phyloP scores from a whole-genome alignment of 2,888 invertebrate genomes.

The Cetonia aurata region DNA sequence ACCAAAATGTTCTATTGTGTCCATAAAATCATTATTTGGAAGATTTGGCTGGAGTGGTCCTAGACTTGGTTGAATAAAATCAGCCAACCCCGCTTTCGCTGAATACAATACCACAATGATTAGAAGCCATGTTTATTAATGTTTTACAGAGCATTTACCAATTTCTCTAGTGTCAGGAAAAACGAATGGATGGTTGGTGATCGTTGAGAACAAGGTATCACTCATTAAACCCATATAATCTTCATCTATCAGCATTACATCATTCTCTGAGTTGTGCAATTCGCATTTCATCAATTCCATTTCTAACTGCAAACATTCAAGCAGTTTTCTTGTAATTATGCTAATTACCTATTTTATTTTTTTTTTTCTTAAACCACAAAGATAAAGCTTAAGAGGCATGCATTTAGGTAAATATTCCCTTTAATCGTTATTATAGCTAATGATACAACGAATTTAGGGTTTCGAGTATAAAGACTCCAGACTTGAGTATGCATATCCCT shows the following conservation, averaged over 20 bases:
- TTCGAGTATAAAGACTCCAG: too few species aligned
- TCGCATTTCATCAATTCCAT: conserved; percentile 82
- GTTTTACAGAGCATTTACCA: conserved; percentile 72
- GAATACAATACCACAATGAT: conserved; percentile 57
- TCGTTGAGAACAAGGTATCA: conserved; percentile 91
- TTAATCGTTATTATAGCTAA: too few species aligned
- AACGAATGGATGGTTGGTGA: conserved; percentile 89
- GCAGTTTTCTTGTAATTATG: conserved; percentile 17
- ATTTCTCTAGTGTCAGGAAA: conserved; percentile 98
- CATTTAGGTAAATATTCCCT: too few species aligned
- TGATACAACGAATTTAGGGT: too few species aligned
- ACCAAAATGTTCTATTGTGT: conserved; percentile 77
- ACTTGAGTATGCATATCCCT: too few species aligned
- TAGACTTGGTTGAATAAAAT: conserved; percentile 98
- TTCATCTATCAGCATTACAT: conserved; percentile 85
- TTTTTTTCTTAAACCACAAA: not conserved
- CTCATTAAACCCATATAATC: conserved; percentile 90
- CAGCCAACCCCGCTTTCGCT: conserved; percentile 91
- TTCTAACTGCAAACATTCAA: conserved; percentile 70
- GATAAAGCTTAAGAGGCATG: too few species aligned
- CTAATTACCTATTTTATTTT: not conserved
- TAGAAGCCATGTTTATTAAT: not conserved
- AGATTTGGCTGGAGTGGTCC: conserved; percentile 97
- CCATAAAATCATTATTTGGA: conserved; percentile 87
- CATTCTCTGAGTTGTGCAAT: conserved; percentile 73